These are phyloP conservation scores for Murina feae DNA, from an alignment of 2,113 vertebrate species.

Conservation along the genomic window DNA sequence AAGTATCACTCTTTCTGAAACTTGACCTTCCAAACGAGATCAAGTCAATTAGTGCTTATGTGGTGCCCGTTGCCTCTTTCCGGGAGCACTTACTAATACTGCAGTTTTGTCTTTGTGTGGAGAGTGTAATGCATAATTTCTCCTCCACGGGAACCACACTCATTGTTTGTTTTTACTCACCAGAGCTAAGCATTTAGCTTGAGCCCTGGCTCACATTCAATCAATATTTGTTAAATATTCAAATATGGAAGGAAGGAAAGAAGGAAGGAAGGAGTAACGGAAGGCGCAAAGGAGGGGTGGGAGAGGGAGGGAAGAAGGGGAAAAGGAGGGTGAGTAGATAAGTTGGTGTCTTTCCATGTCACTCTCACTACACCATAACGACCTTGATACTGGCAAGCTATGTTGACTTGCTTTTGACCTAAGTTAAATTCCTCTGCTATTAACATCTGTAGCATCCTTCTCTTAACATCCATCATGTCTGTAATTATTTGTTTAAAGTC, in stretches of 20 bases:
- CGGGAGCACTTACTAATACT: neutral
- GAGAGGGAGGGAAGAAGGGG: neutral
- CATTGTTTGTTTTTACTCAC: neutral
- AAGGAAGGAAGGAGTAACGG: too few species aligned
- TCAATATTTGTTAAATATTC: neutral
- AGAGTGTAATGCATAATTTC: neutral
- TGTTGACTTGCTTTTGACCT: neutral
- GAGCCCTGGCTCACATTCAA: neutral
- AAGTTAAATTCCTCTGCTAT: conserved; percentile 18
- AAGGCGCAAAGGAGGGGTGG: neutral
- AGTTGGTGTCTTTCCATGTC: neutral
- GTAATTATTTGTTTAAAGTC: neutral
- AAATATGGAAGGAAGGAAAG: neutral
- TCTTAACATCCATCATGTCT: neutral
- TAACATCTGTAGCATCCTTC: neutral
- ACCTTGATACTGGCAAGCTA: neutral
- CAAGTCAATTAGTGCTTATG: neutral
- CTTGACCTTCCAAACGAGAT: neutral
- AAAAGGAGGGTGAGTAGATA: neutral
- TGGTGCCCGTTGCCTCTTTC: neutral
- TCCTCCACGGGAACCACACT: neutral
- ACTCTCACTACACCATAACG: neutral
- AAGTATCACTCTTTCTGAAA: neutral
- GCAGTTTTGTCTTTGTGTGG: neutral
- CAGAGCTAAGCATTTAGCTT: neutral